Conservation (phyloP, 2,113 vertebrate species). For the Gymnarchus niloticus region DNA sequence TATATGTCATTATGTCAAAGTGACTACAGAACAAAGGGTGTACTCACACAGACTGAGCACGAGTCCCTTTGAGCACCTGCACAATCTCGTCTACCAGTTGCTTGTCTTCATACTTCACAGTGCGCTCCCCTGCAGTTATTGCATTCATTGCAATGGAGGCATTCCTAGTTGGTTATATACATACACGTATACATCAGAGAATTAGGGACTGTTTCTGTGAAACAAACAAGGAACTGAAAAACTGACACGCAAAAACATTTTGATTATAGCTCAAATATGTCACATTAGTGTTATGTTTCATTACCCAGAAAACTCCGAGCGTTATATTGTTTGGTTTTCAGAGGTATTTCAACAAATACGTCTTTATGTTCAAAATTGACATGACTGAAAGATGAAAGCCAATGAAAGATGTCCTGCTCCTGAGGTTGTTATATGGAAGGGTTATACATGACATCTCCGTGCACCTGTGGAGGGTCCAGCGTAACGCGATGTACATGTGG, state of each 20-base stretch:
- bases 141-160: slow-evolving; percentile 62
- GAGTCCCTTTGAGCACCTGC: slow-evolving; percentile 56
- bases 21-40: not conserved
- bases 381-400: not conserved
- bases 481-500: slow-evolving; percentile 51
- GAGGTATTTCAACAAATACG: not conserved
- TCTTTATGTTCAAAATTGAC: not conserved
- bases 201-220: not conserved
- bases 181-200: not conserved
- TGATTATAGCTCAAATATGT: not conserved
- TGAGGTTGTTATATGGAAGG: not conserved
- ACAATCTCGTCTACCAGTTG: slow-evolving; percentile 56
- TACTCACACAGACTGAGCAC: slow-evolving; percentile 58
- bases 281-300: not conserved
- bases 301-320: not conserved
- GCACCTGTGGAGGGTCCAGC: slow-evolving; percentile 56
- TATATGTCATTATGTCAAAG: not conserved
- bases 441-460: not conserved
- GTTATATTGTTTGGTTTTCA: no score
- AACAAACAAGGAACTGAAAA: no score
- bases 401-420: not conserved
- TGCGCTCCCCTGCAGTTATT: slow-evolving; percentile 59
- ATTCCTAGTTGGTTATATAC: slow-evolving; percentile 50
- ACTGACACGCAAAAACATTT: no score
- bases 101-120: slow-evolving; percentile 53